phyloP scores from a whole-genome alignment of 2,113 vertebrate species.

The Hassar affinis region DNA sequence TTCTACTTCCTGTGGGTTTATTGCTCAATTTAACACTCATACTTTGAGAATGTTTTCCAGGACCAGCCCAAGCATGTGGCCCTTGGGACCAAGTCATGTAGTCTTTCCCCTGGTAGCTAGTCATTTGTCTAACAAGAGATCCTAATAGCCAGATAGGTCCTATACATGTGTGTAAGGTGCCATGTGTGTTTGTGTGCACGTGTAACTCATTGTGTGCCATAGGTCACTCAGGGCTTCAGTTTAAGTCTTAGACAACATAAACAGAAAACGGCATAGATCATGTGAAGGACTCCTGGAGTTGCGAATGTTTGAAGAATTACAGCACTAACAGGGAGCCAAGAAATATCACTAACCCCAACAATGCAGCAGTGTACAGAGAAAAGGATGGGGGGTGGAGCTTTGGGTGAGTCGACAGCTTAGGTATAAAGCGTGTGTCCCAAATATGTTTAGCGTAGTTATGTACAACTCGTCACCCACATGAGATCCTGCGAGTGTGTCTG shows the following conservation, averaged over 20 bases:
- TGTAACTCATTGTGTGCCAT: constrained; percentile 30
- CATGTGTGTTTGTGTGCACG: constrained; percentile 31
- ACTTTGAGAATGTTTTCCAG: constrained; percentile 53
- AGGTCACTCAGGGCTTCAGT: constrained; percentile 36
- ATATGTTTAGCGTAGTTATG: constrained; percentile 46
- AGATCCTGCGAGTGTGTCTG: constrained; percentile 34
- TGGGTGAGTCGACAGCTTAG: constrained; percentile 30
- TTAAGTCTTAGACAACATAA: constrained; percentile 32
- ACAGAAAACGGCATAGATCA: constrained; percentile 31
- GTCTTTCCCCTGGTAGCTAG: constrained; percentile 17
- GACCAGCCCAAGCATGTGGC: constrained; percentile 52
- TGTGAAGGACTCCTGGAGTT: constrained; percentile 39
- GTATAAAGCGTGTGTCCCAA: constrained; percentile 45
- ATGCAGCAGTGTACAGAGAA: constrained; percentile 29
- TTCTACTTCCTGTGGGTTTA: constrained; percentile 58
- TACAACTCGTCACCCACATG: constrained; percentile 46
- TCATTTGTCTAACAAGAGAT: constrained; percentile 23
- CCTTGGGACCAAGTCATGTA: constrained; percentile 19
- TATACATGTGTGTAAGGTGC: constrained; percentile 41
- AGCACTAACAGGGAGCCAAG: constrained; percentile 38
- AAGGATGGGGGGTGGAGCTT: background rate
- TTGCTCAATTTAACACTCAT: constrained; percentile 73
- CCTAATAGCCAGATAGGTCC: constrained; percentile 34
- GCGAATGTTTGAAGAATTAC: constrained; percentile 42
- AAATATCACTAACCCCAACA: constrained; percentile 27